Evolutionary conservation across 1,140 invertebrate genomes (phyloP).

Genomic region (Hylaeus volcanicus): DNA sequence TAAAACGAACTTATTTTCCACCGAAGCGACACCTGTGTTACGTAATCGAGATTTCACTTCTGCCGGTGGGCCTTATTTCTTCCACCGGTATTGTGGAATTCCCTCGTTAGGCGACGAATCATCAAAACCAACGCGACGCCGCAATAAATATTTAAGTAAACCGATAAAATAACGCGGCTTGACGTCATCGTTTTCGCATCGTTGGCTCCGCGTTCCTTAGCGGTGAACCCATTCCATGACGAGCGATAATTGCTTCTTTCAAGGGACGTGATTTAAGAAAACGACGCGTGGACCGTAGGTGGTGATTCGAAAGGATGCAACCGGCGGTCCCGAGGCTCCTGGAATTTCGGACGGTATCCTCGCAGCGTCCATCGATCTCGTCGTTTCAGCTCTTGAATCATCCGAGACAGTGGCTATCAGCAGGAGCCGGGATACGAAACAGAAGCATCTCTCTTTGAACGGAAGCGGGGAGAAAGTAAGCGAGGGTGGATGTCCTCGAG

Average conservation of each 20-base stretch:
- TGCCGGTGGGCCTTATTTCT: too few relatives aligned
- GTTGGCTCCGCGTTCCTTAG: too few relatives aligned
- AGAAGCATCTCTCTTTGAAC: conserved; percentile 24
- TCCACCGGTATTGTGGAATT: too few relatives aligned
- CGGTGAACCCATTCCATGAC: neutral
- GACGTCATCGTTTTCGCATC: neutral
- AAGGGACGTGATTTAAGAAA: conserved; percentile 55
- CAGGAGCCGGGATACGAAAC: conserved; percentile 27
- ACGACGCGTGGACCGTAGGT: conserved; percentile 47
- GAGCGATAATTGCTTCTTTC: conserved; percentile 32
- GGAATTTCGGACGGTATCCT: conserved; percentile 35
- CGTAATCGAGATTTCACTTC: too few relatives aligned
- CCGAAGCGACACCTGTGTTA: too few relatives aligned
- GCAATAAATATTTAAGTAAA: conserved; percentile 22
- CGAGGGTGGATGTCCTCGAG: conserved; percentile 26
- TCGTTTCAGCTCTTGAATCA: conserved; percentile 36
- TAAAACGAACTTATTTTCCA: too few relatives aligned
- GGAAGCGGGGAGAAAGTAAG: conserved; percentile 5
- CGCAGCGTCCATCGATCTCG: conserved; percentile 50
- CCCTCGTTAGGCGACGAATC: too few relatives aligned
- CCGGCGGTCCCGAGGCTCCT: conserved; percentile 48
- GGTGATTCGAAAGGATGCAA: conserved; percentile 30
- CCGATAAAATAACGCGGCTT: conserved; percentile 16
- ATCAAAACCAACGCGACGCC: too few relatives aligned
- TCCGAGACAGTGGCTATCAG: conserved; percentile 51